Evolutionary conservation across 2,113 vertebrate genomes (phyloP).

Genomic region (Hucho hucho): DNA sequence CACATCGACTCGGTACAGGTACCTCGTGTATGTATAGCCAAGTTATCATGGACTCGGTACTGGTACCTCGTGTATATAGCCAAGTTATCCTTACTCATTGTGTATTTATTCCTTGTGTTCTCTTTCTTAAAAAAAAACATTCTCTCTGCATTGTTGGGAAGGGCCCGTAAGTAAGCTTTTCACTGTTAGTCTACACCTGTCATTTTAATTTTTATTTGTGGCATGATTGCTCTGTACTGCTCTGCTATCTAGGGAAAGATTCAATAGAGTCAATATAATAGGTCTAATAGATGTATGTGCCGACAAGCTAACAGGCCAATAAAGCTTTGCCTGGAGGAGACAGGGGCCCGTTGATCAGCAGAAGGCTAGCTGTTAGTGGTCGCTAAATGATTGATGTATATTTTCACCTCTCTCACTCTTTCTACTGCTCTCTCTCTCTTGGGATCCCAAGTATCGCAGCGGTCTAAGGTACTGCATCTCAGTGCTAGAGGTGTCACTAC

Average conservation of each 20-base stretch:
- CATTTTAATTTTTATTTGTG: neutral
- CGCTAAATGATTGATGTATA: constrained; percentile 54
- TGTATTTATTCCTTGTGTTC: too few species aligned
- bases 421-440: neutral
- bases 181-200: too few species aligned
- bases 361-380: constrained; percentile 46
- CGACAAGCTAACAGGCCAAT: constrained; percentile 41
- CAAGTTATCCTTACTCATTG: too few species aligned
- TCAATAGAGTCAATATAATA: neutral
- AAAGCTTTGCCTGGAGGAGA: constrained; percentile 37
- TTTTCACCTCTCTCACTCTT: constrained; percentile 29
- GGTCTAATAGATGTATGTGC: constrained; percentile 7
- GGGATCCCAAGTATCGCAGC: too few species aligned
- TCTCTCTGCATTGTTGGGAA: too few species aligned
- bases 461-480: too few species aligned
- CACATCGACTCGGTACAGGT: too few species aligned
- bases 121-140: too few species aligned
- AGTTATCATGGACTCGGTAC: too few species aligned
- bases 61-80: too few species aligned
- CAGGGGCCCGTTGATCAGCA: constrained; percentile 59
- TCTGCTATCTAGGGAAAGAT: neutral
- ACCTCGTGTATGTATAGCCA: accelerated
- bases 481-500: too few species aligned
- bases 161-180: too few species aligned
- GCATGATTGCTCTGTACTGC: neutral